phyloP scores from a whole-genome alignment of 1,140 invertebrate species.

The Diorhabda sublineata region DNA sequence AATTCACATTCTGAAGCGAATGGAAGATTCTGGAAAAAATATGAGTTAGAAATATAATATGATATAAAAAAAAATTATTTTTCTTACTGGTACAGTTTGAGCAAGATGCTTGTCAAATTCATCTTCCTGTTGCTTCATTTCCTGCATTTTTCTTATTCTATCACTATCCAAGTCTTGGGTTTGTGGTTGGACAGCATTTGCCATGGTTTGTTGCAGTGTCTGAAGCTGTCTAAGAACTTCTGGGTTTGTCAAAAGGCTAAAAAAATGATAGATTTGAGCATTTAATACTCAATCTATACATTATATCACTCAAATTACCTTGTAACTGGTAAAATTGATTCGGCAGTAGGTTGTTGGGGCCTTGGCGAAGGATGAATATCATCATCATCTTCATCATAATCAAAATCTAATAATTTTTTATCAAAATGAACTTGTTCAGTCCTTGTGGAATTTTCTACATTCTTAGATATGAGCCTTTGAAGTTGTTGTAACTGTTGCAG shows the following conservation, averaged over 20 bases:
- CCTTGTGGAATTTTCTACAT: constrained; percentile 47
- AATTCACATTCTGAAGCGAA: constrained; percentile 66
- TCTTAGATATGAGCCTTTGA: constrained; percentile 55
- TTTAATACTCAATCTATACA: too few relatives aligned
- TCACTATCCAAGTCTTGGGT: constrained; percentile 61
- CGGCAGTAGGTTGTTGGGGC: constrained; percentile 17
- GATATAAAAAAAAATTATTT: background rate
- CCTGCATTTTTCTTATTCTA: constrained; percentile 63
- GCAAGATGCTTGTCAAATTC: constrained; percentile 77
- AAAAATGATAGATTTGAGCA: constrained; percentile 26
- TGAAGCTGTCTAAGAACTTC: constrained; percentile 70
- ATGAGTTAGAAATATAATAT: constrained; percentile 1
- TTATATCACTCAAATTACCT: constrained; percentile 25
- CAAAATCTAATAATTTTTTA: constrained; percentile 78
- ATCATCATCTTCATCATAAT: constrained; percentile 77
- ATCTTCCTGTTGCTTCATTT: constrained; percentile 71
- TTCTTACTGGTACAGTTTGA: constrained; percentile 60
- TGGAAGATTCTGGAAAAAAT: constrained; percentile 54
- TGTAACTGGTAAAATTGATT: constrained; percentile 30
- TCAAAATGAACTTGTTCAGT: constrained; percentile 58
- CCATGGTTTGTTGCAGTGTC: constrained; percentile 53
- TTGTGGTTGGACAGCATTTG: constrained; percentile 44
- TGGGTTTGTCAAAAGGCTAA: constrained; percentile 66
- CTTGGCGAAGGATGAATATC: constrained; percentile 46
- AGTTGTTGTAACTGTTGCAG: constrained; percentile 57